Percentiles rank a stretch among this genome's conserved stretches.
Evolutionary conservation across 2,888 invertebrate species (phyloP).

Genomic region (Tenthredo mesomela): DNA sequence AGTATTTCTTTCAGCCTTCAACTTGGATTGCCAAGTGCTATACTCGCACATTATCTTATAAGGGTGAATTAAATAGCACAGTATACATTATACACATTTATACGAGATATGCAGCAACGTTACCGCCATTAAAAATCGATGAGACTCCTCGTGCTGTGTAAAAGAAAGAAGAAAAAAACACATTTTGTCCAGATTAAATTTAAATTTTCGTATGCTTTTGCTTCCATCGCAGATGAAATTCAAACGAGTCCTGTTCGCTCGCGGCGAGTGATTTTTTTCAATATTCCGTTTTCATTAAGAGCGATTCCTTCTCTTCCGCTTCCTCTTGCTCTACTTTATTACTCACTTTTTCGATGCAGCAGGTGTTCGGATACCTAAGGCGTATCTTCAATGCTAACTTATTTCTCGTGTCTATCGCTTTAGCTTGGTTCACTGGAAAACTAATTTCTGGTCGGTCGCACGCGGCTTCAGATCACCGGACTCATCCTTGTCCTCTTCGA

Average conservation of each 20-base stretch:
- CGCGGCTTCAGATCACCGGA: neutral
- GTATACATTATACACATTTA: neutral
- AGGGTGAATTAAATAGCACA: neutral
- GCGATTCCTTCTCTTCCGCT: neutral
- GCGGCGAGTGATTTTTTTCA: conserved; percentile 22
- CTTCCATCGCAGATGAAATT: neutral
- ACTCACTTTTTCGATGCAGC: neutral
- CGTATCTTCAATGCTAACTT: neutral
- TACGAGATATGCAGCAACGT: neutral
- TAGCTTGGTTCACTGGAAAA: neutral
- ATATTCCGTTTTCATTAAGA: conserved; percentile 25
- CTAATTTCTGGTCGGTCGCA: conserved; percentile 17
- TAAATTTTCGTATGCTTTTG: neutral
- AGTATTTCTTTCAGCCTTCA: conserved; percentile 1
- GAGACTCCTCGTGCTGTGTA: neutral
- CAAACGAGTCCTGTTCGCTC: conserved; percentile 2
- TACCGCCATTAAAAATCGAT: conserved; percentile 2
- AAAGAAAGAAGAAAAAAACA: neutral
- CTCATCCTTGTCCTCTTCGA: conserved; percentile 34
- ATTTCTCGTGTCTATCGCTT: conserved; percentile 7
- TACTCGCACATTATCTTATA: neutral
- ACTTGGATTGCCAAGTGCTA: conserved; percentile 32
- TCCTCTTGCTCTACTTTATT: neutral
- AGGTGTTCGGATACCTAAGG: neutral
- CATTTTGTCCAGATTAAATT: neutral